Evolutionary conservation across 1,140 invertebrate genomes (phyloP).

Genomic region (Ridgeia piscesae): DNA sequence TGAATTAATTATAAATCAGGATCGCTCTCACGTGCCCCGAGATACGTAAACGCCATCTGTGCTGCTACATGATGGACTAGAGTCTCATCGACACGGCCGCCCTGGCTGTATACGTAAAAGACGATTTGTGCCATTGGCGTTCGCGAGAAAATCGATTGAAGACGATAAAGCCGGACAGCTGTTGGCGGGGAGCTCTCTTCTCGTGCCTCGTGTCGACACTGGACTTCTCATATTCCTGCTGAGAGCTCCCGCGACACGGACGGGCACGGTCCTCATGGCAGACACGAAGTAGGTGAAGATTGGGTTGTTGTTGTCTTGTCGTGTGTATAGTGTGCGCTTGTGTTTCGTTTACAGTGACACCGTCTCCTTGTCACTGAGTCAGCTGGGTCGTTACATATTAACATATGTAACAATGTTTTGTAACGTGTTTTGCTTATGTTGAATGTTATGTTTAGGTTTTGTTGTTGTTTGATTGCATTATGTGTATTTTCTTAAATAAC

Average conservation of each 20-base stretch:
- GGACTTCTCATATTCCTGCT: background rate
- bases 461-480: too few species aligned
- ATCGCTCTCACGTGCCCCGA: background rate
- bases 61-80: background rate
- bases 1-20: background rate
- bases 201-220: background rate
- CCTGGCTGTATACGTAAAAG: background rate
- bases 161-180: background rate
- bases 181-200: background rate
- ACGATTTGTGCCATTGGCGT: background rate
- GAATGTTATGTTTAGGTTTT: too few species aligned
- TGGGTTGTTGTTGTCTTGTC: background rate
- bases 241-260: background rate
- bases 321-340: background rate
- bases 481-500: too few species aligned
- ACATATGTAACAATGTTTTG: too few species aligned
- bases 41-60: background rate
- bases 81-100: background rate
- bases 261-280: background rate
- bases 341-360: background rate
- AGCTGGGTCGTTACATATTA: too few species aligned
- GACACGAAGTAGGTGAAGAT: background rate
- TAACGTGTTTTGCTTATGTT: too few species aligned
- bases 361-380: too few species aligned
- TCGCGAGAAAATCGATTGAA: background rate